Conservation (phyloP, 53 echinoderm and acorn worm genomes). For the Hippasteria phrygiana region DNA sequence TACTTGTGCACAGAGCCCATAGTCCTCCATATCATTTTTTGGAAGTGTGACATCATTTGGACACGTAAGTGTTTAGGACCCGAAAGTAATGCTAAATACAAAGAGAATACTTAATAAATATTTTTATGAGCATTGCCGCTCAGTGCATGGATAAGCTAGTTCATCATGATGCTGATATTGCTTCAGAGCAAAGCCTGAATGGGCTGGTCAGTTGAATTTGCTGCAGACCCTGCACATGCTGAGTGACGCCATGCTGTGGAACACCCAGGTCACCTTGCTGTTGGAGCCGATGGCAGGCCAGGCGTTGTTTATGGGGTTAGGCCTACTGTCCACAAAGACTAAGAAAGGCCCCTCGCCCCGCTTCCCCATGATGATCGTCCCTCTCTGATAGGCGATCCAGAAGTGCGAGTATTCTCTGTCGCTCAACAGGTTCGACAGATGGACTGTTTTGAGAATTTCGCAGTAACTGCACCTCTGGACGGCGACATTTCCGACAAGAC, state of each 20-base stretch:
- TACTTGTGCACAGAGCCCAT: too few relatives aligned
- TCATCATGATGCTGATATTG: too few relatives aligned
- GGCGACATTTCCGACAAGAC: neutral
- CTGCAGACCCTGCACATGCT: slow-evolving; percentile 21
- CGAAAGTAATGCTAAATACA: too few relatives aligned
- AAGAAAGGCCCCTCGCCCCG: neutral
- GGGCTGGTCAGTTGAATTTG: neutral
- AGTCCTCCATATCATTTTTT: too few relatives aligned
- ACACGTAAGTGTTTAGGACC: too few relatives aligned
- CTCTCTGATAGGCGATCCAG: neutral
- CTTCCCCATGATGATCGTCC: neutral
- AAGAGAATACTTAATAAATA: too few relatives aligned
- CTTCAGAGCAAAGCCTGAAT: too few relatives aligned
- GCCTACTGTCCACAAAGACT: neutral
- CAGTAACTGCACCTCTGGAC: neutral
- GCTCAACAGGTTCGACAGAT: neutral
- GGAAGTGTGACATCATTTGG: too few relatives aligned
- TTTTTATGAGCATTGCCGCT: too few relatives aligned
- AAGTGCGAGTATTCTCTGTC: neutral
- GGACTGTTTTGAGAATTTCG: neutral
- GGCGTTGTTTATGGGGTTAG: neutral
- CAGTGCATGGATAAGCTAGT: too few relatives aligned
- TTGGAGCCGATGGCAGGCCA: neutral
- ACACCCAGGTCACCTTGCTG: slow-evolving; percentile 7
- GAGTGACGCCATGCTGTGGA: slow-evolving; percentile 10